phyloP scores from a whole-genome alignment of 1,140 invertebrate species.

The Semibalanus balanoides region DNA sequence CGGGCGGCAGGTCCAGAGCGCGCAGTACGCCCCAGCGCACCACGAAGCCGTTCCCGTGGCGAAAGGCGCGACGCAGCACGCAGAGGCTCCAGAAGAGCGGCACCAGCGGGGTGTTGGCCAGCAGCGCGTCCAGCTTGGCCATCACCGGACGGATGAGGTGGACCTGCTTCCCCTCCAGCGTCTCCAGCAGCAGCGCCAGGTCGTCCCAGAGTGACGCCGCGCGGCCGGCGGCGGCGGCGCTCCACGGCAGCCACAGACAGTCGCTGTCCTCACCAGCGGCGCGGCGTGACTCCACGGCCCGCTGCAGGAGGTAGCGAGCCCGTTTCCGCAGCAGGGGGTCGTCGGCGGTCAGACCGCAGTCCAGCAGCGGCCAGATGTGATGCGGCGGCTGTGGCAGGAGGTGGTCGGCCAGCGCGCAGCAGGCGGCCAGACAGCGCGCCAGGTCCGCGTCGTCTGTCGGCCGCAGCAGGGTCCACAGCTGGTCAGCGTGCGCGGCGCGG shows the following conservation, averaged over 20 bases:
- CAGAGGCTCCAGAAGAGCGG: neutral
- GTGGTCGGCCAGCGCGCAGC: neutral
- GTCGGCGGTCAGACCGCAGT: neutral
- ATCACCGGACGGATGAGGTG: constrained; percentile 41
- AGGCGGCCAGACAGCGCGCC: neutral
- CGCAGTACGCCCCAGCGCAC: neutral
- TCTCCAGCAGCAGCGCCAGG: constrained; percentile 37
- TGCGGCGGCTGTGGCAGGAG: neutral
- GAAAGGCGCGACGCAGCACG: neutral
- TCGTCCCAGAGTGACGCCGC: constrained; percentile 24
- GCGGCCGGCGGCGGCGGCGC: no score
- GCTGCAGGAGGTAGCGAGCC: neutral
- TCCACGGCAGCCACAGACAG: neutral
- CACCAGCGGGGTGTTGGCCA: constrained; percentile 7
- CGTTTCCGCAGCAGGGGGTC: neutral
- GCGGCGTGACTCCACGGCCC: neutral
- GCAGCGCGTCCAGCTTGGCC: constrained; percentile 27
- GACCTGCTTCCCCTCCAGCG: constrained; percentile 44
- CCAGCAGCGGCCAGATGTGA: neutral
- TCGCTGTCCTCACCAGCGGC: neutral
- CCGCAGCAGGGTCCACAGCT: neutral
- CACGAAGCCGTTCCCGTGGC: neutral
- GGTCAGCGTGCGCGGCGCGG: no score
- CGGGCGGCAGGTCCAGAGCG: neutral
- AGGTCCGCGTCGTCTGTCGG: neutral